Base-by-base conservation (phyloP, 2,888 invertebrate genomes). In the Hydrotaea diabolus region DNA sequence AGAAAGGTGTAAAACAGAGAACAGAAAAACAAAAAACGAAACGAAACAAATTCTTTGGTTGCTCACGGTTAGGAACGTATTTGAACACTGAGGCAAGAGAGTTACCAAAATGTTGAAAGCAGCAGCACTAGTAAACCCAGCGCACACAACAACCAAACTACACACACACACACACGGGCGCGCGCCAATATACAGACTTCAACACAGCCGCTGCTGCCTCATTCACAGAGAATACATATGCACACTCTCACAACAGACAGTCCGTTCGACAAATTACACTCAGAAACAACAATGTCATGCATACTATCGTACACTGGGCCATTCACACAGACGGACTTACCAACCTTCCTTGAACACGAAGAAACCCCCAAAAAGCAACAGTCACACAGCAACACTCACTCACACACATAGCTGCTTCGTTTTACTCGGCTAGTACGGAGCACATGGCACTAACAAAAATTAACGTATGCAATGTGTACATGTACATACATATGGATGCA, bases 31-130 rank as follows among this genome's bases (percentile, higher is more conserved):
- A 66, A 39, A 19, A 39, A 69, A 69, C 69, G 69, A 69, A 69
- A 69, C 69, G 39, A 69, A 85, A 79, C 77, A 80, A 81, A 76
- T 80, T 86, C 88, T 88, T 87, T 87, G 85, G 91, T 89, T 90
- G 90, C 91, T 91, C 90, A 90, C 91, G 89, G 89, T 90, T 91
- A 89, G 90, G 91, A 90, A 90, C 90, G 90, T 90, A 90, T 90
- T 90, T 88, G 89, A 91, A 91, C 90, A 91, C 91, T 91, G 89
- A 90, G 82, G 66, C 53, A 77, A 71, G 85, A 85, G 83, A 85
- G 82, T 86, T 85, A 78, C 83, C 82, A 86, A 85, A 86, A 86
- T 62, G 83, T 85, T 85, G 69, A 77, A 73, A 77, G 80, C 73
- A 77, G 75, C 74, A 74, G 26, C 71, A 69, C 49, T 17, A 69